Conservation (phyloP, 1,140 invertebrate genomes). For the Temnothorax nylanderi region DNA sequence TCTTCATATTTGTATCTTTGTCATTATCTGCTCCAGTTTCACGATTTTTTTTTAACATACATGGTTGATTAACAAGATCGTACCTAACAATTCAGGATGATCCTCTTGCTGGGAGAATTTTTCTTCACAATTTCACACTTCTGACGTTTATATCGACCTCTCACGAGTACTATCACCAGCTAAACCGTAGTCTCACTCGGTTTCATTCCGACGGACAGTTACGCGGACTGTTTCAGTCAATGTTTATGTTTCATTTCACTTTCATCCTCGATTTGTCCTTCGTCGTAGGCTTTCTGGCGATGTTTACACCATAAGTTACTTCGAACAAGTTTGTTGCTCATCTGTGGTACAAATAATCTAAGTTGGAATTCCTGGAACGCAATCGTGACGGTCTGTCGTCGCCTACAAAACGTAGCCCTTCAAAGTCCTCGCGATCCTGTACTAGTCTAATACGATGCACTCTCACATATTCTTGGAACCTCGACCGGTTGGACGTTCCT, state of each 20-base stretch:
- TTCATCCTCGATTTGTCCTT: not conserved
- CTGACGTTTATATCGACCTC: not conserved
- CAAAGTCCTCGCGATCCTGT: not conserved
- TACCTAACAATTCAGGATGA: not conserved
- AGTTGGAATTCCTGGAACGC: not conserved
- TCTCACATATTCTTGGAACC: conserved; percentile 31
- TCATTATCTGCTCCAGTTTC: not conserved
- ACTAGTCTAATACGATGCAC: conserved; percentile 8
- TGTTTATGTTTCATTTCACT: not conserved
- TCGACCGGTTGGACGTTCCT: not conserved
- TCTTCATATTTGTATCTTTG: not conserved
- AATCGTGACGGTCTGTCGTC: not conserved
- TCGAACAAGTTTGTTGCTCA: not conserved
- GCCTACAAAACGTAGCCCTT: not conserved
- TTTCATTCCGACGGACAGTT: conserved; percentile 38
- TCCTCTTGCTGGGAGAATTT: not conserved
- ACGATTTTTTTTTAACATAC: conserved; percentile 26
- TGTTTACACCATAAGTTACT: conserved; percentile 9
- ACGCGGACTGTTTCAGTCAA: not conserved
- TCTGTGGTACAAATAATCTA: not conserved
- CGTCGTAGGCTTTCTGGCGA: not conserved
- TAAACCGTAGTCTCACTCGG: conserved; percentile 20
- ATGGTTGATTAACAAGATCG: not conserved
- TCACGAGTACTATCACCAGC: not conserved
- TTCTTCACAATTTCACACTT: not conserved